Evolutionary conservation across 2,888 invertebrate genomes (phyloP).

Genomic region (Drosophila subsilvestris): DNA sequence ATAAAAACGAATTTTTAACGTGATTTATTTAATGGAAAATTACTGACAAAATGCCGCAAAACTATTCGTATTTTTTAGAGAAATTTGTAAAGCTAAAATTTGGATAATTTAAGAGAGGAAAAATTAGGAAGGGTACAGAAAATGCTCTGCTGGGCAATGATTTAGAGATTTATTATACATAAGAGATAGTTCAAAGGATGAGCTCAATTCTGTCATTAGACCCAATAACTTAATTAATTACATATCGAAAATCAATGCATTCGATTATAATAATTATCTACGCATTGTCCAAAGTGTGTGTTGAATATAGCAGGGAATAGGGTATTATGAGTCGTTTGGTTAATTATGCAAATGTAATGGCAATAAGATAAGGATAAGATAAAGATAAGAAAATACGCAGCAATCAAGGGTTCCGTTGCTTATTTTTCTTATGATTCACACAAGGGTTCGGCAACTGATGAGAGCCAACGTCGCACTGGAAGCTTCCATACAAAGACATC

Average conservation of each 20-base stretch:
- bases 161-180: too few relatives aligned
- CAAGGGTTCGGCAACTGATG: too few relatives aligned
- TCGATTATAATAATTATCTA: conserved; percentile 9
- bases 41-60: conserved; percentile 22
- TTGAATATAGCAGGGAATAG: not conserved
- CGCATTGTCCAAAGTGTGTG: not conserved
- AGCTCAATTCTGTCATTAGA: conserved; percentile 15
- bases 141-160: not conserved
- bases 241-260: conserved; percentile 19
- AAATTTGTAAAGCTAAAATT: conserved; percentile 1
- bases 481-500: too few relatives aligned
- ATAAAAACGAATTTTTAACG: conserved; percentile 14
- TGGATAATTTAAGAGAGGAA: not conserved
- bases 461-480: too few relatives aligned
- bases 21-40: conserved; percentile 42
- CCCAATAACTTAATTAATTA: conserved; percentile 36
- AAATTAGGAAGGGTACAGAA: not conserved
- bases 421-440: too few relatives aligned
- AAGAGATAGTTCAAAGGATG: not conserved
- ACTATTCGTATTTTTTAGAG: conserved; percentile 11
- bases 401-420: too few relatives aligned
- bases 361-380: not conserved
- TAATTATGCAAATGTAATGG: not conserved
- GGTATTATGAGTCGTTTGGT: not conserved
- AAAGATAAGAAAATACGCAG: not conserved